These are phyloP conservation scores for Dolichotis patagonum DNA, from an alignment of 2,113 vertebrate genomes.

Conservation along the genomic window DNA sequence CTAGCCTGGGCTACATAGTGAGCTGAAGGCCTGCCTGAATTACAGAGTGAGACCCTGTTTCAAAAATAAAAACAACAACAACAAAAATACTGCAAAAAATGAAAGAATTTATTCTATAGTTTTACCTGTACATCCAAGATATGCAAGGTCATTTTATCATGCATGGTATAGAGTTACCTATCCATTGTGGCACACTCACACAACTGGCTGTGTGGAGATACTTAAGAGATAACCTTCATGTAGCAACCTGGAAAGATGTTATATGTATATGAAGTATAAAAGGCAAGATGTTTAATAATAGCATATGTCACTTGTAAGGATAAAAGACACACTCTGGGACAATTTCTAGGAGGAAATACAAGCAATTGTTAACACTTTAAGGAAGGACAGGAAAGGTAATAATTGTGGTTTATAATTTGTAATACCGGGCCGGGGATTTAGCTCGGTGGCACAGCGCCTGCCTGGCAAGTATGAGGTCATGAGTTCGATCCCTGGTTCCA, in stretches of 20 bases:
- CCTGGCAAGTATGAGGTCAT: no score
- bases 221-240: no score
- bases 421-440: no score
- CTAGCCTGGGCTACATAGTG: no score
- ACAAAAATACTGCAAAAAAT: no score
- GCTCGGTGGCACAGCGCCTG: no score
- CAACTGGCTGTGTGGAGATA: no score
- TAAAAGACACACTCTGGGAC: background rate
- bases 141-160: background rate
- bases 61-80: no score
- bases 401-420: background rate
- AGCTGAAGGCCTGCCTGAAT: no score
- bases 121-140: background rate
- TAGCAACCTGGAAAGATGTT: background rate
- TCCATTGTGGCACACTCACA: background rate
- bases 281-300: background rate
- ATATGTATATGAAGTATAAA: background rate
- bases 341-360: background rate
- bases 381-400: background rate
- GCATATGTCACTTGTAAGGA: background rate
- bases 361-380: background rate
- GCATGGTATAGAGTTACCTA: background rate
- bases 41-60: no score
- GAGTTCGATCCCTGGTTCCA: no score
- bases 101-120: no score